Evolutionary conservation across 1,140 invertebrate genomes (phyloP).

Genomic region (Drosophila ercepeae): DNA sequence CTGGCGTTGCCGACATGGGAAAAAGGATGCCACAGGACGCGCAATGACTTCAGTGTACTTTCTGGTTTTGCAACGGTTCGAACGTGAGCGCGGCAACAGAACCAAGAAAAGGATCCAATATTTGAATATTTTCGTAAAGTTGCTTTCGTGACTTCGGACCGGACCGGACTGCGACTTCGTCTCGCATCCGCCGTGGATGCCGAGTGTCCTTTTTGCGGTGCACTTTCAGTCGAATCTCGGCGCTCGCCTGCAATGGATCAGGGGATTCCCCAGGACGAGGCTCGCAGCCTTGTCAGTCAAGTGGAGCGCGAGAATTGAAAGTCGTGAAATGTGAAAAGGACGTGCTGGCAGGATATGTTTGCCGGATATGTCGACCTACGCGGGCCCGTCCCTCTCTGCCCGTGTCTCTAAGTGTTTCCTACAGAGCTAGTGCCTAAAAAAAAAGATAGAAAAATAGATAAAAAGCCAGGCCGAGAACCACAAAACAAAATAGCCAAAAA

Average conservation of each 20-base stretch:
- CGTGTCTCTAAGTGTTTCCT: conserved; percentile 23
- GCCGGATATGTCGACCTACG: conserved; percentile 35
- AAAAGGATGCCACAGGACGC: conserved; percentile 75
- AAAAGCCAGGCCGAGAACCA: conserved; percentile 22
- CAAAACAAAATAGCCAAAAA: conserved; percentile 22
- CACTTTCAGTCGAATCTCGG: conserved; percentile 60
- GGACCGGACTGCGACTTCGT: conserved; percentile 25
- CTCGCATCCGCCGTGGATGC: conserved; percentile 17
- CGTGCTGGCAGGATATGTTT: conserved; percentile 41
- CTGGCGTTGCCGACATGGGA: conserved; percentile 34
- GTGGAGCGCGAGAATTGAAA: conserved; percentile 19
- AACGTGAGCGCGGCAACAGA: conserved; percentile 54
- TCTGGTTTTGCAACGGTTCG: conserved; percentile 73
- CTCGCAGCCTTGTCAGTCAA: conserved; percentile 8
- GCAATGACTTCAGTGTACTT: conserved; percentile 71
- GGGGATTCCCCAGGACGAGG: conserved; percentile 26
- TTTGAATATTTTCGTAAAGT: background rate
- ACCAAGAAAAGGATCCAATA: conserved; percentile 19
- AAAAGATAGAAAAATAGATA: conserved; percentile 21
- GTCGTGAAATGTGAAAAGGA: conserved; percentile 29
- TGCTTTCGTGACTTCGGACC: background rate
- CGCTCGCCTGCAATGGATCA: conserved; percentile 60
- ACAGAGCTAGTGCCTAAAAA: conserved; percentile 37
- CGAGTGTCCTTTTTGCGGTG: conserved; percentile 6
- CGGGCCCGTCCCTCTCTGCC: background rate